phyloP scores from a whole-genome alignment of 30 jellyfish, hydroid and myxozoan genomes.

The Turritopsis rubra region DNA sequence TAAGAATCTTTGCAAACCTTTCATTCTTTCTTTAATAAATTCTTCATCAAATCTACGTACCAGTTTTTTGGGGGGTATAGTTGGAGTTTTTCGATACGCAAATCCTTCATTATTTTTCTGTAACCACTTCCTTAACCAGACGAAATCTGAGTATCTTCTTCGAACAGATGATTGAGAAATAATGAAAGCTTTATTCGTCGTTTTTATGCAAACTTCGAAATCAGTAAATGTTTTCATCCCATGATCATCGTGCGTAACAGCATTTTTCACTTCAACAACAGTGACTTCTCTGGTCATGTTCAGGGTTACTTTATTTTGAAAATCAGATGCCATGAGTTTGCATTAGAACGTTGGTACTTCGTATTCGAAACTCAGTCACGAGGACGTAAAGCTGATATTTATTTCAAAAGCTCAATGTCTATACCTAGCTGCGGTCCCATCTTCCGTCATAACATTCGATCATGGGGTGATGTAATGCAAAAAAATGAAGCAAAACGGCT shows the following conservation, averaged over 20 bases:
- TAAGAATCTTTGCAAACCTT: constrained; percentile 64
- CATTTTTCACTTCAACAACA: constrained; percentile 58
- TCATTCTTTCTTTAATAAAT: constrained; percentile 58
- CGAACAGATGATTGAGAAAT: constrained; percentile 61
- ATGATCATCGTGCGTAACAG: constrained; percentile 36
- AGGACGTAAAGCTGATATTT: not conserved
- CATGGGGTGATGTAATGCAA: not conserved
- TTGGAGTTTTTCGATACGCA: constrained; percentile 69
- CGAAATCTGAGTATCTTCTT: constrained; percentile 77
- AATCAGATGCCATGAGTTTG: constrained; percentile 3
- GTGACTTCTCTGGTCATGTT: constrained; percentile 37
- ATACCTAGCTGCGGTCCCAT: not conserved
- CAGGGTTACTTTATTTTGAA: not conserved
- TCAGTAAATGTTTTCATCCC: constrained; percentile 46
- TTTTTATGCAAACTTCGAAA: constrained; percentile 63
- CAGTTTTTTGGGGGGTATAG: constrained; percentile 69
- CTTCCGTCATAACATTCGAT: not conserved
- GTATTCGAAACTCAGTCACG: not conserved
- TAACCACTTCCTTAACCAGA: constrained; percentile 74
- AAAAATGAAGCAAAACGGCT: not conserved
- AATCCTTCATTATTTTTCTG: constrained; percentile 72
- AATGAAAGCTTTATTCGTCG: constrained; percentile 79
- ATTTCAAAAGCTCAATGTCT: no score
- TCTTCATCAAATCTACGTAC: constrained; percentile 72
- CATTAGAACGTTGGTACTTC: not conserved